Base-by-base conservation (phyloP, 2,113 vertebrate species). In the Colossoma macropomum region DNA sequence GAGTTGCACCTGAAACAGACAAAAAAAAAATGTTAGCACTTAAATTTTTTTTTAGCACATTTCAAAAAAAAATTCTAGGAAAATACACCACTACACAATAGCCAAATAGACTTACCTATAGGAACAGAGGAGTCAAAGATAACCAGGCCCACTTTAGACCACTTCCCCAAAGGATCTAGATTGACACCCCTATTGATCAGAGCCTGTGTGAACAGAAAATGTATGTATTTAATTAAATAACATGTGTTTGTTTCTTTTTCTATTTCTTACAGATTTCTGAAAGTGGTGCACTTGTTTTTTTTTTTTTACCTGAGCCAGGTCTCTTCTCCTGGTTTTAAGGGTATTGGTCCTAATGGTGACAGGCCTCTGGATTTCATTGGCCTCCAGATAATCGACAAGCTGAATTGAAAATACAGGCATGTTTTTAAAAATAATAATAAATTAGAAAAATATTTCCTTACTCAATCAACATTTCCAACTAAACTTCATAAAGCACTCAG, bases 101-200 rank as follows among this genome's bases (percentile, higher is more conserved):
- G 23, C 34, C 32, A 60, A 45, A 9, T 74, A 13, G 9, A 91
- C 96, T 93, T 81, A 98, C 98, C 98, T 0, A 99, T 91, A 23
- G 98, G 97, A 71, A 99, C 97, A 0, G 97, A 96, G n/a, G 97
- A 98, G 82, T 99, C 97, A 81, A 96, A 99, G 68, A 99, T 95
- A 60, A 99, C 95, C 28, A 99, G 94, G 15, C 98, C 97, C 0
- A 97, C 97, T 95, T 99, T 99, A 0, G 98, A 97, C 98, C 98
- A 99, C 85, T 98, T 98, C 50, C 97, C 98, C 88, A 99, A 78
- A 1, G 98, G 98, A 82, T 99, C 98, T 0, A 99, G 94, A 89
- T 99, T 99, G 80, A 99, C 97, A 0, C 98, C 98, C 82, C 98
- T 95, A 92, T 99, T 99, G 89, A 99, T 99, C 8, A 99, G 90